A percentile compares a stretch with the other conserved stretches of the same genome.
Conservation (phyloP, 2,113 vertebrate genomes). For the Okapia johnstoni region DNA sequence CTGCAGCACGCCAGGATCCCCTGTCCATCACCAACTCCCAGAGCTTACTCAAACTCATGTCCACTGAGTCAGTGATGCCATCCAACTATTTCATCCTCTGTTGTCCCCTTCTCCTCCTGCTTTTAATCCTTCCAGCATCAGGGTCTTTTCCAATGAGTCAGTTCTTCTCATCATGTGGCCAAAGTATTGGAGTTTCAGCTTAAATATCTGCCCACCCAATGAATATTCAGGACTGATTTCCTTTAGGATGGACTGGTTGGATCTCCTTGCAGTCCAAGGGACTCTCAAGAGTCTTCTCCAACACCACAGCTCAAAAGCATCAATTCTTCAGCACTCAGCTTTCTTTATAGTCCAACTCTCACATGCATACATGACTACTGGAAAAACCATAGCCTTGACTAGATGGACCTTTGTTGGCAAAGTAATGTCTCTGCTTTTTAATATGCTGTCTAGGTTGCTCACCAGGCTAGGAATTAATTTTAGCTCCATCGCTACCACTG, state of each 20-base stretch:
- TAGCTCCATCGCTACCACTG: neutral
- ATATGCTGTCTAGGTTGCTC: neutral
- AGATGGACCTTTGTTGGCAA: neutral
- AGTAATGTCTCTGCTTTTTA: neutral
- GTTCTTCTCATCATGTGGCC: neutral
- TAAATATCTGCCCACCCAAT: neutral
- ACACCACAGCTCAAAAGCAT: neutral
- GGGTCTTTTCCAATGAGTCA: neutral
- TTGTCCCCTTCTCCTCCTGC: neutral
- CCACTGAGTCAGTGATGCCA: neutral
- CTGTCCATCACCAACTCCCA: neutral
- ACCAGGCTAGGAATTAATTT: neutral
- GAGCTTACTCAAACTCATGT: neutral
- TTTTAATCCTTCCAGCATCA: neutral
- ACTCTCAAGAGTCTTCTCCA: neutral
- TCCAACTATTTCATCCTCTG: neutral
- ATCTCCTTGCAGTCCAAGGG: neutral
- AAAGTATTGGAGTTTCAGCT: neutral
- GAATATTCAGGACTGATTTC: neutral
- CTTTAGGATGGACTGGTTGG: neutral
- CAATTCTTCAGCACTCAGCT: neutral
- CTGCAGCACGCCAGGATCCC: neutral
- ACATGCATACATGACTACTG: neutral
- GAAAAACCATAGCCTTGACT: neutral
- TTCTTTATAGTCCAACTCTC: neutral